Evolutionary conservation across 2,113 vertebrate genomes (phyloP).

Genomic region (Rhabdomys dilectus): DNA sequence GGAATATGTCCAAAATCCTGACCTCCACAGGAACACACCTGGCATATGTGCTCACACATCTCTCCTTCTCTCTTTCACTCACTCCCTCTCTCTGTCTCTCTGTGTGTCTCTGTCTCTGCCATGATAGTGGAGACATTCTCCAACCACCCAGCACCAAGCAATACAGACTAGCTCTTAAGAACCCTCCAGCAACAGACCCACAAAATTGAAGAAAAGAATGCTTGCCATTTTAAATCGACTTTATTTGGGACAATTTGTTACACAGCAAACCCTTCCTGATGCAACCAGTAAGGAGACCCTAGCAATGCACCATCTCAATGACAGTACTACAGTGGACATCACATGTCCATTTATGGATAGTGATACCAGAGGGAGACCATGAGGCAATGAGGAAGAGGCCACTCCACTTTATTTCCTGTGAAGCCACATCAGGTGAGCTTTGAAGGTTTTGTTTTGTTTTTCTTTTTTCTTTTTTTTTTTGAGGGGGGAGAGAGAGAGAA

Average conservation of each 20-base stretch:
- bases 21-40: background rate
- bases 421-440: background rate
- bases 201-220: background rate
- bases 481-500: background rate
- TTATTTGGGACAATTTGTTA: background rate
- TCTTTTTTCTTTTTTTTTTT: too few species aligned
- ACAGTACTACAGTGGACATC: background rate
- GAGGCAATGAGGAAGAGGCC: accelerated
- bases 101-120: too few species aligned
- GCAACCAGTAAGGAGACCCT: background rate
- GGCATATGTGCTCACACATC: background rate
- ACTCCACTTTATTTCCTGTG: background rate
- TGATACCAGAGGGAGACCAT: background rate
- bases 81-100: too few species aligned
- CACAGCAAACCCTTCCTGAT: background rate
- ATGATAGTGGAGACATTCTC: background rate
- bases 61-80: too few species aligned
- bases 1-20: background rate
- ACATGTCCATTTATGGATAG: background rate
- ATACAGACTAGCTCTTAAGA: background rate
- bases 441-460: background rate
- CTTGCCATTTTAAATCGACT: background rate
- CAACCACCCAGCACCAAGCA: background rate
- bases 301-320: background rate
- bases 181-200: background rate